Conservation (phyloP, 2,113 vertebrate genomes). For the Oxygymnocypris stewartii region DNA sequence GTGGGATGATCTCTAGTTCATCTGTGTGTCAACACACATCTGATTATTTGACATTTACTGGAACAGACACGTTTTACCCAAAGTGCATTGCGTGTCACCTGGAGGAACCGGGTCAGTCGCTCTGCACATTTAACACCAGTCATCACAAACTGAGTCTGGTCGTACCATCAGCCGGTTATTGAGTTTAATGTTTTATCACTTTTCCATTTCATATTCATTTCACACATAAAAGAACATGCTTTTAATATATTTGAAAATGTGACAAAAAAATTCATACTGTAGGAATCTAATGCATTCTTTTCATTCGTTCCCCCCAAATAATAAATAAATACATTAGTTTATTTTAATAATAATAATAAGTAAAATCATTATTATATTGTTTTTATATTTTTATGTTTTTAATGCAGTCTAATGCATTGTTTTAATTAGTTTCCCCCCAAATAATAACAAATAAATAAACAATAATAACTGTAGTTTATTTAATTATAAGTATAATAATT, state of each 20-base stretch:
- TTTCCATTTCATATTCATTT: not conserved
- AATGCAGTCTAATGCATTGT: too few relatives aligned
- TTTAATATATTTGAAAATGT: too few relatives aligned
- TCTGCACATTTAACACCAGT: not conserved
- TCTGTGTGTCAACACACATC: not conserved
- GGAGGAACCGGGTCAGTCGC: too few relatives aligned
- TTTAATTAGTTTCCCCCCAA: too few relatives aligned
- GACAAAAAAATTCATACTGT: not conserved
- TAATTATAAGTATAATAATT: too few relatives aligned
- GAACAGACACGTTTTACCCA: constrained; percentile 7
- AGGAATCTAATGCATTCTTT: not conserved
- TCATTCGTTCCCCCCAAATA: too few relatives aligned
- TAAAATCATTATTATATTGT: too few relatives aligned
- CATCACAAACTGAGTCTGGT: not conserved
- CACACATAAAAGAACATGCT: not conserved
- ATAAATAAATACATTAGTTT: too few relatives aligned
- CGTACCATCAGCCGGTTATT: not conserved
- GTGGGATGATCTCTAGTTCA: not conserved
- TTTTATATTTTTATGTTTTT: too few relatives aligned
- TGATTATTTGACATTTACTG: not conserved
- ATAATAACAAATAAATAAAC: too few relatives aligned
- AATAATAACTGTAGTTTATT: too few relatives aligned
- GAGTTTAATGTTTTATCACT: not conserved
- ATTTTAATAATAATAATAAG: too few relatives aligned
- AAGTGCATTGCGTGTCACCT: not conserved